Conservation (phyloP, 1,140 invertebrate species). For the Mercenaria mercenaria region DNA sequence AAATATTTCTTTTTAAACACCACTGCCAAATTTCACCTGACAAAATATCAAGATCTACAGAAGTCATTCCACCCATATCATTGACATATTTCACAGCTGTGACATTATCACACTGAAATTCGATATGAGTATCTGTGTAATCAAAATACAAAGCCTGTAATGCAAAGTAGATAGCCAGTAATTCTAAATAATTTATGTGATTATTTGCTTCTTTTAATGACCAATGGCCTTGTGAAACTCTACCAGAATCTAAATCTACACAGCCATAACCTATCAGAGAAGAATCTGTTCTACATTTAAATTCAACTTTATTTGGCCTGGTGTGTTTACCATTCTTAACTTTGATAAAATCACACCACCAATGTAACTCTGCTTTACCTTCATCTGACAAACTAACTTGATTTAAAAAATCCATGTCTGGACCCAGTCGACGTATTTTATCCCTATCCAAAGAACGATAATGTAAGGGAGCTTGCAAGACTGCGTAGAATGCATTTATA, state of each 20-base stretch:
- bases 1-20: slow-evolving; percentile 45
- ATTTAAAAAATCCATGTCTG: background rate
- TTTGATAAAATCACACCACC: slow-evolving; percentile 39
- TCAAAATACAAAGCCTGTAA: slow-evolving; percentile 20
- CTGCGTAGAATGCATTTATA: slow-evolving; percentile 7
- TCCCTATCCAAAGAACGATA: slow-evolving; percentile 40
- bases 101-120: slow-evolving; percentile 58
- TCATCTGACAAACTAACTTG: background rate
- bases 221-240: slow-evolving; percentile 38
- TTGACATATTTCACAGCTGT: slow-evolving; percentile 61
- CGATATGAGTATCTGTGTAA: slow-evolving; percentile 12
- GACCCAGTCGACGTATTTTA: background rate
- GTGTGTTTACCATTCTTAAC: slow-evolving; percentile 27
- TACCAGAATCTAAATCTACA: background rate
- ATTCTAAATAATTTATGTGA: slow-evolving; percentile 67
- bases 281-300: slow-evolving; percentile 55
- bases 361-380: slow-evolving; percentile 11
- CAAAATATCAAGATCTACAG: background rate
- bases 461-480: slow-evolving; percentile 18
- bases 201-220: slow-evolving; percentile 13
- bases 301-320: background rate
- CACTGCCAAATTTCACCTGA: slow-evolving; percentile 53
- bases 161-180: slow-evolving; percentile 43
- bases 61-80: slow-evolving; percentile 45
- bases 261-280: slow-evolving; percentile 45